Base-by-base conservation (phyloP, 2,797 vertebrate species). In the Antennarius maculatus region DNA sequence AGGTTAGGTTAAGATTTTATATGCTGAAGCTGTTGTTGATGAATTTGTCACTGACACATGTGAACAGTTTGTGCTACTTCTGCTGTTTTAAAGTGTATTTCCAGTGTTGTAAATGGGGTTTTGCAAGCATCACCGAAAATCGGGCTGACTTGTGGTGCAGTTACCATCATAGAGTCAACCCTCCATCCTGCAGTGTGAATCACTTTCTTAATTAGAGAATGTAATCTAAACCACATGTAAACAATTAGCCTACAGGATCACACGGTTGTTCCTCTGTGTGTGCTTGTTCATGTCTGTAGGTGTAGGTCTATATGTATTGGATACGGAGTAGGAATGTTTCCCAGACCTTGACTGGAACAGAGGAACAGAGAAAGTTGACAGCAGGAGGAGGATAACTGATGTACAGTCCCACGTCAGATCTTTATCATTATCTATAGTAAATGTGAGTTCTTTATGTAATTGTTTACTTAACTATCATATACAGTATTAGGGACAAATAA, bases 181-280 rank as follows among this genome's bases (percentile, higher is more conserved):
- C 76, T 87, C 79, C 79, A 81, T 83, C 79, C 86, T 81, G 77
- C 72, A 82, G 88, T 84, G 86, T 92, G 90, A 92, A 87, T 92
- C 91, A 91, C 85, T 50, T 74, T 80, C 69, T 83, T 89, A 90
- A 89, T 89, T 82, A 86, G 68, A 86, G 80, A 81, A 83, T 3
- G 41, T 50, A 83, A 86, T 80, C 60, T 6, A 79, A 76, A 88
- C 84, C 89, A 89, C 84, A 83, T 89, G 87, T 86, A 68, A 85
- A 86, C 82, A 88, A 89, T 92, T 91, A 92, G 80, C 82, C 82
- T 61, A 68, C 55, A 39, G 79, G 75, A 75, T 73, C 69, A 58
- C 69, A 65, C 71, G 76, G 80, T 27, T 82, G 78, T 73, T 74
- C 56, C 55, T 42, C 34, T 61, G 34, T 53, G 27, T 54, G 6